A percentile compares a stretch with the other conserved stretches of the same genome.
These are phyloP conservation scores for Theristus sp. DNA, from an alignment of 2,888 invertebrate genomes.

Conservation along the genomic window DNA sequence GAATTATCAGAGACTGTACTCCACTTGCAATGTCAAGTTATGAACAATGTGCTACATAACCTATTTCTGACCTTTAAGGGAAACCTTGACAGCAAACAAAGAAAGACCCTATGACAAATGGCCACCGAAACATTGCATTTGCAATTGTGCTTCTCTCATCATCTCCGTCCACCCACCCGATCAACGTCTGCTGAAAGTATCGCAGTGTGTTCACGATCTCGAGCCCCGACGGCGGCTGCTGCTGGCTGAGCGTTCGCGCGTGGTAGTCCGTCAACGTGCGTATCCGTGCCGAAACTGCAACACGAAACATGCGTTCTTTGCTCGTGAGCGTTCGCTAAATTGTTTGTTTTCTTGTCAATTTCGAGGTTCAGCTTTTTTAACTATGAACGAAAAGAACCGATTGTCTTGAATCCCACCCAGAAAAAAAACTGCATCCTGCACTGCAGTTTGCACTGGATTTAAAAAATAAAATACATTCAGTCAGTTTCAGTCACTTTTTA, in stretches of 20 bases:
- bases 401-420: no score
- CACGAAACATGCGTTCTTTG: no score
- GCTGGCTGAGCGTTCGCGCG: slow-evolving; percentile 51
- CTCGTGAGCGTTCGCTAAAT: background rate
- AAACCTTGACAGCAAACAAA: background rate
- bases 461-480: no score
- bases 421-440: no score
- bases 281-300: slow-evolving; percentile 84
- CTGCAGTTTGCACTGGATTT: no score
- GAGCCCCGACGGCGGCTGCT: slow-evolving; percentile 55
- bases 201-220: slow-evolving; percentile 94
- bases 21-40: no score
- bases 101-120: background rate
- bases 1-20: no score
- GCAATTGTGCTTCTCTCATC: no score
- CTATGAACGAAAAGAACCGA: no score
- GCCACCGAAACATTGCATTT: background rate
- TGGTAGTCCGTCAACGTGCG: slow-evolving; percentile 90
- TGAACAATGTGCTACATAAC: no score
- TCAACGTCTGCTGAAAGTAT: slow-evolving; percentile 86
- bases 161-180: slow-evolving; percentile 58
- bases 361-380: background rate
- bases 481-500: no score
- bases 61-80: no score
- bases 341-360: background rate